Evolutionary conservation across 2,888 invertebrate genomes (phyloP).

Genomic region (Escarpia spicata): DNA sequence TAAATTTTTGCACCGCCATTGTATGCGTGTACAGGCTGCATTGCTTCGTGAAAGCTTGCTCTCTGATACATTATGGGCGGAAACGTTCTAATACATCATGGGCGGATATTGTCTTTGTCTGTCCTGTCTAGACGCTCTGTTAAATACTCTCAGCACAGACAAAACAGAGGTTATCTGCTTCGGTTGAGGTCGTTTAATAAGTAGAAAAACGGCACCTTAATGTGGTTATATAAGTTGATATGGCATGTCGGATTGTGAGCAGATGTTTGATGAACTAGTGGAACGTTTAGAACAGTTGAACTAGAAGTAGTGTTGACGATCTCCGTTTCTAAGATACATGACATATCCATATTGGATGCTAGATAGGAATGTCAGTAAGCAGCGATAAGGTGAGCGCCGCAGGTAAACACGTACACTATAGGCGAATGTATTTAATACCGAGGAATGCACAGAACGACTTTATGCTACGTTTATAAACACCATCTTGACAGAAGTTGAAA

Average conservation of each 20-base stretch:
- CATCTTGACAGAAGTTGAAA: no score
- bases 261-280: neutral
- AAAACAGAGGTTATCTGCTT: neutral
- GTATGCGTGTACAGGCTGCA: neutral
- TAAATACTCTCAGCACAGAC: neutral
- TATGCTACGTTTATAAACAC: no score
- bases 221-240: neutral
- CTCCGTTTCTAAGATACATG: neutral
- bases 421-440: no score
- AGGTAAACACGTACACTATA: neutral
- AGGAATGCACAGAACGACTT: no score
- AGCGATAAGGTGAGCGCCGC: neutral
- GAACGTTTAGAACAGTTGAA: neutral
- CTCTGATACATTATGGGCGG: neutral
- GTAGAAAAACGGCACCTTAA: neutral
- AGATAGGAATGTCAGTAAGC: neutral
- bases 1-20: neutral
- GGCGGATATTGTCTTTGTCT: neutral
- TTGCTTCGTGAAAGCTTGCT: neutral
- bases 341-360: neutral
- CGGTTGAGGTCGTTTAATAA: neutral
- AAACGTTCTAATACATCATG: slow-evolving; percentile 8
- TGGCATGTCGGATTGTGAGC: neutral
- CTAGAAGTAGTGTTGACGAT: neutral
- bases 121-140: neutral